A percentile compares a stretch with the other conserved stretches of the same genome.
Evolutionary conservation across 2,113 vertebrate genomes (phyloP).

Genomic region (Pluvianellus socialis): DNA sequence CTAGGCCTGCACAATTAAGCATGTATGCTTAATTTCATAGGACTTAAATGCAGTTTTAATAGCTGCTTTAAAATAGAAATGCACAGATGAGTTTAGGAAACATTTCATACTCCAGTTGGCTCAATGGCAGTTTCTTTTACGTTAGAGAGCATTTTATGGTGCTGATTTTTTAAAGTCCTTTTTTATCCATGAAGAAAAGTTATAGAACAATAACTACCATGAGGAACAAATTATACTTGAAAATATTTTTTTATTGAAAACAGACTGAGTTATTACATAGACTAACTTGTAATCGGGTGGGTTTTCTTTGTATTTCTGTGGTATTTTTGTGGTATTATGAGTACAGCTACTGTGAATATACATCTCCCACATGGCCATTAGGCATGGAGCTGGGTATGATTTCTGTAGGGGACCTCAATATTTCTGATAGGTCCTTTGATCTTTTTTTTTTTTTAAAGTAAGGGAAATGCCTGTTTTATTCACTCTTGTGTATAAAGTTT

Average conservation of each 20-base stretch:
- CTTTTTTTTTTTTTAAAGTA: background rate
- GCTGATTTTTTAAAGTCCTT: background rate
- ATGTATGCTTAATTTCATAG: background rate
- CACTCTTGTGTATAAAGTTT: background rate
- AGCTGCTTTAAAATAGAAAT: background rate
- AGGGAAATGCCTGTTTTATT: background rate
- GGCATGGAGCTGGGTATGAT: background rate
- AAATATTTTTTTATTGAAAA: background rate
- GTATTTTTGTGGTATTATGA: background rate
- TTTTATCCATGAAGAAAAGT: background rate
- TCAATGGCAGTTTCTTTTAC: background rate
- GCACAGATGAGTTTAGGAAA: background rate
- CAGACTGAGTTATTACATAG: background rate
- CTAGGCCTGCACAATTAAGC: background rate
- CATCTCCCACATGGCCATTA: background rate
- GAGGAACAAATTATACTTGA: background rate
- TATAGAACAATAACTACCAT: background rate
- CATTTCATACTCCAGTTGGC: background rate
- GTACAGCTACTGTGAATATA: background rate
- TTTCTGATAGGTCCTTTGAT: background rate
- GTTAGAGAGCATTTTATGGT: background rate
- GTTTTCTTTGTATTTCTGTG: background rate
- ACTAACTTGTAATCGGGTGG: background rate
- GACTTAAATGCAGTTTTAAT: background rate
- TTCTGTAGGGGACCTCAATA: background rate